Conservation (phyloP, 2,797 vertebrate species). For the Eulemur mongoz region DNA sequence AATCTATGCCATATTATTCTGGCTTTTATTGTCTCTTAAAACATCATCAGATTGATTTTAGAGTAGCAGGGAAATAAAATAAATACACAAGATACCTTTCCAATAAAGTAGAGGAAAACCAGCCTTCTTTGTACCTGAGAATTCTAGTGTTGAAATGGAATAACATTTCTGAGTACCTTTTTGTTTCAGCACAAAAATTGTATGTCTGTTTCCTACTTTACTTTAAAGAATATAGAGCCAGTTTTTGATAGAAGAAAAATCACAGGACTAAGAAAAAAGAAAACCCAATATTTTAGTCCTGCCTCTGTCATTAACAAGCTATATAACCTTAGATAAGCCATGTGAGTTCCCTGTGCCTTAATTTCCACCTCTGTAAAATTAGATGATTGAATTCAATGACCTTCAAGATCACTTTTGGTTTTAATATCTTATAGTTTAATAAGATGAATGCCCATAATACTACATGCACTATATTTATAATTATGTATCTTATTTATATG, state of each 20-base stretch:
- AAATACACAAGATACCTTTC: constrained; percentile 44
- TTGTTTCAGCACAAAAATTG: constrained; percentile 37
- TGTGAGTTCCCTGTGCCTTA: neutral
- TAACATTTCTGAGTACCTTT: constrained; percentile 27
- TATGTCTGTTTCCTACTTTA: constrained; percentile 17
- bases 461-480: neutral
- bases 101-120: constrained; percentile 55
- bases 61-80: constrained; percentile 63
- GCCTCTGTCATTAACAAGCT: constrained; percentile 14
- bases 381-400: constrained; percentile 8
- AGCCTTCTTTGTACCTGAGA: constrained; percentile 39
- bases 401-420: constrained; percentile 30
- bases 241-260: constrained; percentile 50
- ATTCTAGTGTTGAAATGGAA: constrained; percentile 38
- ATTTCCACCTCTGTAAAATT: constrained; percentile 18
- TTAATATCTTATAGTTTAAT: constrained; percentile 13
- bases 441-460: neutral
- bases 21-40: constrained; percentile 71
- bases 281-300: neutral
- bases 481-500: neutral
- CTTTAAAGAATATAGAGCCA: neutral
- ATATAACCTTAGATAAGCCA: constrained; percentile 32
- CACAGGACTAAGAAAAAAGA: neutral
- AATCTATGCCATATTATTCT: constrained; percentile 56
- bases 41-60: constrained; percentile 74